Base-by-base conservation (phyloP, 2,797 vertebrate species). In the Lithobates sylvaticus region DNA sequence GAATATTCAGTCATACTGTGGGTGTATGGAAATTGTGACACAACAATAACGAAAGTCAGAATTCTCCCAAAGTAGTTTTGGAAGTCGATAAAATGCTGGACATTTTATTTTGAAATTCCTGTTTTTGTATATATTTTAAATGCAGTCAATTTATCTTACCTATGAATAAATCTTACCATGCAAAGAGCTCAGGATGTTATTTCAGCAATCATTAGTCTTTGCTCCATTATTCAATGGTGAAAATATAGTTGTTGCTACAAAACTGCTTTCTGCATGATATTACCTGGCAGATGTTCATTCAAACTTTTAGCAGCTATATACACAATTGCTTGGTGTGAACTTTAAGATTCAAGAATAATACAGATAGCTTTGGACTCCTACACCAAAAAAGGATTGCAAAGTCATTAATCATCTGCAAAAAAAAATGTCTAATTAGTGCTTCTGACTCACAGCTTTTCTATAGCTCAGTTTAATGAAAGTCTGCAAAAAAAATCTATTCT, bases 371-470 rank as follows among this genome's bases (percentile, higher is more conserved):
- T 73, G 61, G 58, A 65, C 70, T 54, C 70, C 21, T 36, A 74
- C 64, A 85, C 77, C 71, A 79, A 65, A 85, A 39, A 72, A 76
- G 42, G 74, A 74, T 34, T 67, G 70, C 70, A 26, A 80, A 81
- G 84, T 74, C 78, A 86, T 86, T 86, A 86, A 86, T 81, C 84
- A 81, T 58, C 65, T 47, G 76, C 47, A 81, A 81, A 81, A 71
- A 70, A 81, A 76, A 65, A 36, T 76, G 29, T 64, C 78, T 81
- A 86, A 86, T 81, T 86, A 86, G 78, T 58, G 78, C 26, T 12
- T 75, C 69, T 69, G 84, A 75, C 71, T 85, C 54, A 26, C 84
- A 9, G 70, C 69, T 85, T 75, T 42, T 85, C 70, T 77, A 36
- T 44, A 70, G 74, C 75, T 58, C 15, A 16, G 58, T 75, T 68